Evolutionary conservation across 2,113 vertebrate species (phyloP), one percentile per base, ranked within the genome.

Genomic region (Mus pahari): DNA sequence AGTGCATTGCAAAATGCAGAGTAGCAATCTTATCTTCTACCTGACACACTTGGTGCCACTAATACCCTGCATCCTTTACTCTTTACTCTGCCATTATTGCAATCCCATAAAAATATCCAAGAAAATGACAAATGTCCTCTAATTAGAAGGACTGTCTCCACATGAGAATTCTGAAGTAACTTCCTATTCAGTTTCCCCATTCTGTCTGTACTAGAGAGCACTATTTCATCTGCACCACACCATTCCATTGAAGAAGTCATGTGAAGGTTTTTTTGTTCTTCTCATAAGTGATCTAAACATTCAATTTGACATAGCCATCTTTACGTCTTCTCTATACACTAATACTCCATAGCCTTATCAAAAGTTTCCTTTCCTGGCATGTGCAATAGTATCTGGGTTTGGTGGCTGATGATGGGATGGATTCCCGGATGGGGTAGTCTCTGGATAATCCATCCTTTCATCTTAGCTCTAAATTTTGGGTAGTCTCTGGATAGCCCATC

Each of bases 111-210:
- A 95, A 89, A 28, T 17, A 53, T 5, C 19, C 58, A 66, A 62
- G 73, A 95, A 86, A 92, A 13, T 89, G 55, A 9, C 62, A 92
- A 82, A 87, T 74, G 42, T 86, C 10, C 62, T 83, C 53, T 73
- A 42, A 39, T 74, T 33, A 42, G 14, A 31, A 86, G 58, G 81
- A 74, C 1, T 90, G 5, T 64, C 13, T 10, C 7, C 4, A 77
- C 50, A 20, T 86, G 55, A 77, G 4, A 94, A 90, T 75, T 62
- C 64, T 12, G 66, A 73, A 92, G 16, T 70, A 64, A 66, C 36
- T 86, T 90, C 89, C 62, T 93, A 77, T 62, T 92, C 31, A 71
- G 24, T 31, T 84, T 96, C 91, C 36, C 33, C 48, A 91, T 89
- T 95, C 90, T 84, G 36, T 92, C 22, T 92, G 77, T 70, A 95